Evolutionary conservation across 2,888 invertebrate species (phyloP), one percentile per base, ranked within the genome.

Genomic region (Drosophila crucigera): DNA sequence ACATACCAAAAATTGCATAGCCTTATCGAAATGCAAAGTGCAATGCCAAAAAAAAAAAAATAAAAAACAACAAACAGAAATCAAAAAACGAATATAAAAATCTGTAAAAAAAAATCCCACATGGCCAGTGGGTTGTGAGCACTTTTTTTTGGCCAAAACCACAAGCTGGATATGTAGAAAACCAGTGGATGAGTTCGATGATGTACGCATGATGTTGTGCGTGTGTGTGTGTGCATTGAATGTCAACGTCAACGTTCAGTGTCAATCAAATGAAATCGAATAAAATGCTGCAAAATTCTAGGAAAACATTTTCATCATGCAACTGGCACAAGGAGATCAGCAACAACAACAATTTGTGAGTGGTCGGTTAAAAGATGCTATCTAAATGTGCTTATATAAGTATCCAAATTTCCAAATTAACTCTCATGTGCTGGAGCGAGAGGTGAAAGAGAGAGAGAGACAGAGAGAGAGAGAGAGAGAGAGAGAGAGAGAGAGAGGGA

Each of bases 81-180:
- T 49, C 39, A 14, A 9, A 56, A 49, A 63, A 74, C 58, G 50
- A 50, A 58, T n/a, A 53, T n/a, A 52, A 61, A 35, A 66, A 31
- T 59, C 52, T 39, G 53, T 64, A 54, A 73, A 64, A 76, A 76
- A 76, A 65, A 35, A 35, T 14, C 33, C 56, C 68, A 85, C 85
- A 85, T 85, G 85, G 85, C 76, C 85, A 90, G 84, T 88, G 75
- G 80, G 81, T 77, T 82, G 55, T 47, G 10, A 14, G 68, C 82
- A 52, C 58, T 80, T 84, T 90, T 84, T 90, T 84, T 90, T 85
- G 90, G 85, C 68, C 76, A 88, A 77, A 88, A 78, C 90, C 78
- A 83, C 86, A 78, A 68, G 68, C 76, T 80, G 82, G 52, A 78
- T 82, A 80, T 82, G 80, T 74, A 80, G 66, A 82, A 81, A 79